Percentiles rank a stretch among this genome's conserved stretches.
phyloP scores from a whole-genome alignment of 2,888 invertebrate genomes.

The Lycophotia porphyrea region DNA sequence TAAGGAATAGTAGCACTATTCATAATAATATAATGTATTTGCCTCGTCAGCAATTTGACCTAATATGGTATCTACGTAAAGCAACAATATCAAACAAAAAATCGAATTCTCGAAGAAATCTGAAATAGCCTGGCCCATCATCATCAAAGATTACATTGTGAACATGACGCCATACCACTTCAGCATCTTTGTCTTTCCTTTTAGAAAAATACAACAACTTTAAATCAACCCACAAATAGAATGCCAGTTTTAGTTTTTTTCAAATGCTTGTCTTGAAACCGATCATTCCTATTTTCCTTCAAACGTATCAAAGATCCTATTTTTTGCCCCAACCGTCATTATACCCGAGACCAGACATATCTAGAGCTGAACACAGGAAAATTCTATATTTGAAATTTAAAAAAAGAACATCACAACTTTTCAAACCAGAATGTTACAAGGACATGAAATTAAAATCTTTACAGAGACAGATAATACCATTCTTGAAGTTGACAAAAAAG shows the following conservation, averaged over 20 bases:
- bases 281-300: conserved; percentile 52
- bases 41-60: background rate
- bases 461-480: conserved; percentile 57
- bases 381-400: conserved; percentile 53
- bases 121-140: background rate
- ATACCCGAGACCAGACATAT: conserved; percentile 42
- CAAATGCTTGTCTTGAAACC: conserved; percentile 24
- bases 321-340: conserved; percentile 53
- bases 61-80: background rate
- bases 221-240: conserved; percentile 55
- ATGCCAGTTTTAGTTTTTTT: conserved; percentile 35
- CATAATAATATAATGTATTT: background rate
- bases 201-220: background rate
- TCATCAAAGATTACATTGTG: conserved; percentile 19
- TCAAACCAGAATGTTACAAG: conserved; percentile 48
- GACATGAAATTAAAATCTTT: conserved; percentile 64
- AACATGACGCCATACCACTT: conserved; percentile 5
- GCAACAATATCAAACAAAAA: background rate
- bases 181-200: background rate
- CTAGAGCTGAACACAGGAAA: conserved; percentile 45
- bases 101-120: rapidly evolving
- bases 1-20: too few relatives aligned
- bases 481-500: conserved; percentile 56
- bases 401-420: conserved; percentile 51
- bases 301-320: conserved; percentile 43